A percentile compares a stretch with the other conserved stretches of the same genome.
Conservation (phyloP, 2,888 invertebrate species). For the Stegana nigrithorax region DNA sequence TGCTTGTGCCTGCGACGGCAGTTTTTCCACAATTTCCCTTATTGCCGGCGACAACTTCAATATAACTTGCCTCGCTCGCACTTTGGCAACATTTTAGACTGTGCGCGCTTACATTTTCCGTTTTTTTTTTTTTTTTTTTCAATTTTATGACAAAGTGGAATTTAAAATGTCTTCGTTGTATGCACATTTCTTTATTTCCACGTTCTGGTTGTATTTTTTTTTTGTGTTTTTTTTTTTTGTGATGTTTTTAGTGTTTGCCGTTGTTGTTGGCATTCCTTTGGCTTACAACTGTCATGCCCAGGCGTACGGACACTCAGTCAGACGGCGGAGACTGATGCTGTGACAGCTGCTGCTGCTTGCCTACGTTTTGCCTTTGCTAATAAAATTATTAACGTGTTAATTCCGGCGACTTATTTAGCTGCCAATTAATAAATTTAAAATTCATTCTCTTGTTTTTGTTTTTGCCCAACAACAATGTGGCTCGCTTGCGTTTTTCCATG, state of each 20-base stretch:
- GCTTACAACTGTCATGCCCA: background rate
- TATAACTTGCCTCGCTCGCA: slow-evolving; percentile 15
- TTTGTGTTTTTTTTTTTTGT: slow-evolving; percentile 24
- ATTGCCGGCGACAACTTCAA: no score
- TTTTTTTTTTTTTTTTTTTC: slow-evolving; percentile 37
- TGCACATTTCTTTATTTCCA: no score
- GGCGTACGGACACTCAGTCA: background rate
- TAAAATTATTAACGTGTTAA: slow-evolving; percentile 63
- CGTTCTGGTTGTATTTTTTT: background rate
- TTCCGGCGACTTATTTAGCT: slow-evolving; percentile 58
- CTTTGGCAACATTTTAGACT: slow-evolving; percentile 44
- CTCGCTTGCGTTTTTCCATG: background rate
- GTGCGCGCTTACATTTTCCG: slow-evolving; percentile 36
- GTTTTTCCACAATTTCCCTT: background rate
- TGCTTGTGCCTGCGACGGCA: background rate
- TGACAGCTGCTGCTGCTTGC: slow-evolving; percentile 17
- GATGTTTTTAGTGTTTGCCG: slow-evolving; percentile 20
- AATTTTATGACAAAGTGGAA: slow-evolving; percentile 52
- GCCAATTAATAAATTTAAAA: slow-evolving; percentile 59
- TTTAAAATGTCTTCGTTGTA: slow-evolving; percentile 48
- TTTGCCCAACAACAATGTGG: no score
- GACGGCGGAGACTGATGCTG: slow-evolving; percentile 31
- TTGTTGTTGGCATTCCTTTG: slow-evolving; percentile 2
- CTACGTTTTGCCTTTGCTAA: slow-evolving; percentile 33
- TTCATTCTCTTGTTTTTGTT: slow-evolving; percentile 26